These are phyloP conservation scores for Cantharis nigra DNA, from an alignment of 2,888 invertebrate genomes.

Conservation along the genomic window DNA sequence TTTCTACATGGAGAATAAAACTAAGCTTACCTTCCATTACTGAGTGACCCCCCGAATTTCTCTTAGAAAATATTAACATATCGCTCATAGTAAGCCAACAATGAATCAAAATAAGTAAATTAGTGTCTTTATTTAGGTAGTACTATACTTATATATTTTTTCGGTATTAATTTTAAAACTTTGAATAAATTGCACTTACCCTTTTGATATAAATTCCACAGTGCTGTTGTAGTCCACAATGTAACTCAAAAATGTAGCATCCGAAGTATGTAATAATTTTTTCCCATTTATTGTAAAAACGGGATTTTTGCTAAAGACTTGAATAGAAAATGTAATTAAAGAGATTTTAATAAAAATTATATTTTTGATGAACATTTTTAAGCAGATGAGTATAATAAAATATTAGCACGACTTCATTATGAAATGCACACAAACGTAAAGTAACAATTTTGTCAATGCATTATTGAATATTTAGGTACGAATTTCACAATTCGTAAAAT, in stretches of 20 bases:
- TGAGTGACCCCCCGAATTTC: too few species aligned
- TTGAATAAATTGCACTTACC: conserved; percentile 46
- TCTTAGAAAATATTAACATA: too few species aligned
- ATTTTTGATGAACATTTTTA: background rate
- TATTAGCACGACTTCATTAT: background rate
- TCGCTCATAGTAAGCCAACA: too few species aligned
- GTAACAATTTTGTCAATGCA: background rate
- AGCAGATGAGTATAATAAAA: background rate
- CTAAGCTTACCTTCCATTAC: too few species aligned
- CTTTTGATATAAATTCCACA: conserved; percentile 55
- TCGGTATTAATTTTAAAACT: too few species aligned
- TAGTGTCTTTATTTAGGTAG: too few species aligned
- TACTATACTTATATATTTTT: too few species aligned
- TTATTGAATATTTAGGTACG: too few species aligned
- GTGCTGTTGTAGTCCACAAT: conserved; percentile 72
- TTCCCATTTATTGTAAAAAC: conserved; percentile 60
- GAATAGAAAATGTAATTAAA: background rate
- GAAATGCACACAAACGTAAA: background rate
- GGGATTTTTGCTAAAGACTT: background rate
- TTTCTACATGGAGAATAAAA: too few species aligned
- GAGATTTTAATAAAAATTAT: background rate
- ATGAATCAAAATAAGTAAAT: too few species aligned
- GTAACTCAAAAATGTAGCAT: conserved; percentile 74
- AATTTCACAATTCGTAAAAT: too few species aligned
- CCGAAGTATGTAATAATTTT: conserved; percentile 66